These are phyloP conservation scores for Noctua janthina DNA, from an alignment of 2,888 invertebrate species.

Conservation along the genomic window DNA sequence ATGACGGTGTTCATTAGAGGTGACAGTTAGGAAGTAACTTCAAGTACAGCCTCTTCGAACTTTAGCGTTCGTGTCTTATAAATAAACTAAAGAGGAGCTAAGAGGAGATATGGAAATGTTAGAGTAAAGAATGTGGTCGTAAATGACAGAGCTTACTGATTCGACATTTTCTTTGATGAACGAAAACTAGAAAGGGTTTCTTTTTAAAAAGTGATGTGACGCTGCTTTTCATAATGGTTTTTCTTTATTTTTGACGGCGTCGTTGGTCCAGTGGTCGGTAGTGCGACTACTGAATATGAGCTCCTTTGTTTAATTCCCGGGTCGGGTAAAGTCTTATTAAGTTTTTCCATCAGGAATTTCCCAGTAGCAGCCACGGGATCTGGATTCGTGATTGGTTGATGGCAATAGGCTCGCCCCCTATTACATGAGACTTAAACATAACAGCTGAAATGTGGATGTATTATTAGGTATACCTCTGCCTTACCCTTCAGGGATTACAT, in stretches of 20 bases:
- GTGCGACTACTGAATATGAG: no score
- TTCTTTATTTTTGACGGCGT: not conserved
- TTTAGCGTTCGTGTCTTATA: slow-evolving; percentile 42
- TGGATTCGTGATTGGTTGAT: no score
- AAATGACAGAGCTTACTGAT: not conserved
- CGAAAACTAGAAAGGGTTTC: no score
- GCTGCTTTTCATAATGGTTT: not conserved
- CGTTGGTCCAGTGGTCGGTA: not conserved
- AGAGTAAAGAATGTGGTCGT: not conserved
- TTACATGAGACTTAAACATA: no score
- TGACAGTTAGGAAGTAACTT: slow-evolving; percentile 60
- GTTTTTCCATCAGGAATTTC: no score
- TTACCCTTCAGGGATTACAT: no score
- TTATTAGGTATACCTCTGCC: no score
- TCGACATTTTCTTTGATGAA: not conserved
- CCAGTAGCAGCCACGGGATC: no score
- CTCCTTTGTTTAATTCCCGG: no score
- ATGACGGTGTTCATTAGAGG: slow-evolving; percentile 63
- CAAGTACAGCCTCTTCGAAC: slow-evolving; percentile 35
- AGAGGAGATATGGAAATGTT: not conserved
- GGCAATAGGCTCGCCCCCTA: no score
- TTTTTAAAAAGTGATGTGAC: not conserved
- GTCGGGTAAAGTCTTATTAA: no score
- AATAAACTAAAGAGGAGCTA: slow-evolving; percentile 12
- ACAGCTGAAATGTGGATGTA: no score